These are phyloP conservation scores for Megalonaias nervosa DNA, from an alignment of 1,140 invertebrate species.

Conservation along the genomic window DNA sequence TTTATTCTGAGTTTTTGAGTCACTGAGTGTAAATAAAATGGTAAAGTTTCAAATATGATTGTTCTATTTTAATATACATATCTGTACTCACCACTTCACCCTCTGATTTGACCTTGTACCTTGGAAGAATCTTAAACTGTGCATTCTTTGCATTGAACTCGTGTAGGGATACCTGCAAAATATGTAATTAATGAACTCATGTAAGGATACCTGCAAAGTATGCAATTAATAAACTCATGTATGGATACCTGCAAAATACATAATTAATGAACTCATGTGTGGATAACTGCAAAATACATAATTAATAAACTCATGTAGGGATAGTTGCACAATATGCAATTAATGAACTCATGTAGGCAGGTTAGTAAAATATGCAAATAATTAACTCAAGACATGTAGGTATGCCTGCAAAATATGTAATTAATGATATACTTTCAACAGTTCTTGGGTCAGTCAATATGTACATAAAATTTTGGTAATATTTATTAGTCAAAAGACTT, in stretches of 20 bases:
- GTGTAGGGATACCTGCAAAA: slow-evolving; percentile 65
- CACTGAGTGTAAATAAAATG: too few species aligned
- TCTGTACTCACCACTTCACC: slow-evolving; percentile 69
- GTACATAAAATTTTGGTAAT: too few species aligned
- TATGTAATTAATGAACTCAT: slow-evolving; percentile 52
- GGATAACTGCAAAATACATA: slow-evolving; percentile 58
- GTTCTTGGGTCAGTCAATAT: too few species aligned
- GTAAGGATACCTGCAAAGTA: slow-evolving; percentile 63
- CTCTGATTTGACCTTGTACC: slow-evolving; percentile 72
- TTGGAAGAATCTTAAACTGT: slow-evolving; percentile 69
- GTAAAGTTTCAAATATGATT: too few species aligned
- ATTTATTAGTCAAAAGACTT: too few species aligned
- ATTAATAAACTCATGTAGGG: slow-evolving; percentile 62
- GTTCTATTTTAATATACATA: too few species aligned
- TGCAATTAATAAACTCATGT: slow-evolving; percentile 53
- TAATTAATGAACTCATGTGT: slow-evolving; percentile 59
- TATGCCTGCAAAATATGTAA: slow-evolving; percentile 58
- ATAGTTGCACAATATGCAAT: slow-evolving; percentile 58
- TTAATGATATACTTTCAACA: too few species aligned
- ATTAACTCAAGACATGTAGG: slow-evolving; percentile 59
- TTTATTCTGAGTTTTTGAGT: too few species aligned
- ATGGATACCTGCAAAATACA: slow-evolving; percentile 61
- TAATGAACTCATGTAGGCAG: slow-evolving; percentile 63
- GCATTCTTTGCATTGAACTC: slow-evolving; percentile 71
- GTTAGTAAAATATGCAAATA: slow-evolving; percentile 50